A percentile compares a stretch with the other conserved stretches of the same genome.
Conservation (phyloP, 2,113 vertebrate genomes). For the Morone chrysops region DNA sequence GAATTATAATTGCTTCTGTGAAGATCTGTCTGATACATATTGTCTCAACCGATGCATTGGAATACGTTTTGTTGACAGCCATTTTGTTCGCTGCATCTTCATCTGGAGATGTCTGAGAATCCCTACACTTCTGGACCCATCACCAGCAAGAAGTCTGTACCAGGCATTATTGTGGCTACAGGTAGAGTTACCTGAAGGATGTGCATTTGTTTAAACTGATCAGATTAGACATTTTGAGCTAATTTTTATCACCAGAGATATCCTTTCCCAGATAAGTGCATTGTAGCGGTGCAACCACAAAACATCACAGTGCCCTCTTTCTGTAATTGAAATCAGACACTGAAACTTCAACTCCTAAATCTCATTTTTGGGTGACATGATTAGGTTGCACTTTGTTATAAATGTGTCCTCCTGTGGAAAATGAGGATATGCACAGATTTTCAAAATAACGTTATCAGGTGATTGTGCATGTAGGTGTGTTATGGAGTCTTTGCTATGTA, state of each 20-base stretch:
- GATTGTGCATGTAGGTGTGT: constrained; percentile 38
- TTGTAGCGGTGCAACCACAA: constrained; percentile 11
- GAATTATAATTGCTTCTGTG: constrained; percentile 59
- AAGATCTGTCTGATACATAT: constrained; percentile 59
- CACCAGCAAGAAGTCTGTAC: constrained; percentile 93
- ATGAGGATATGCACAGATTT: constrained; percentile 40
- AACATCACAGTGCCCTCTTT: constrained; percentile 51
- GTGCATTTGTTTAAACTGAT: constrained; percentile 1
- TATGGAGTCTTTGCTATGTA: constrained; percentile 58
- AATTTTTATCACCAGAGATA: constrained; percentile 1
- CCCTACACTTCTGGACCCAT: constrained; percentile 95
- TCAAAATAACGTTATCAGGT: constrained; percentile 38
- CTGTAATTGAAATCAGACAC: constrained; percentile 61
- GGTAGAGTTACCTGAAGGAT: constrained; percentile 80
- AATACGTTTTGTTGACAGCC: constrained; percentile 84
- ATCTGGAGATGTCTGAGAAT: constrained; percentile 94
- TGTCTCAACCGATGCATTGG: constrained; percentile 47
- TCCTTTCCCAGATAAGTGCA: constrained; percentile 38
- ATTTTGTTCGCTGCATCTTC: constrained; percentile 95
- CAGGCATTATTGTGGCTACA: constrained; percentile 94
- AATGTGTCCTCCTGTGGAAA: constrained; percentile 47
- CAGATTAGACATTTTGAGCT: constrained; percentile 10
- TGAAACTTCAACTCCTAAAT: constrained; percentile 35
- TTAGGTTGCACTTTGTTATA: constrained; percentile 41
- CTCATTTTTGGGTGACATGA: constrained; percentile 41